Evolutionary conservation across 2,888 invertebrate genomes (phyloP).

Genomic region (Sarcophaga subvicina): DNA sequence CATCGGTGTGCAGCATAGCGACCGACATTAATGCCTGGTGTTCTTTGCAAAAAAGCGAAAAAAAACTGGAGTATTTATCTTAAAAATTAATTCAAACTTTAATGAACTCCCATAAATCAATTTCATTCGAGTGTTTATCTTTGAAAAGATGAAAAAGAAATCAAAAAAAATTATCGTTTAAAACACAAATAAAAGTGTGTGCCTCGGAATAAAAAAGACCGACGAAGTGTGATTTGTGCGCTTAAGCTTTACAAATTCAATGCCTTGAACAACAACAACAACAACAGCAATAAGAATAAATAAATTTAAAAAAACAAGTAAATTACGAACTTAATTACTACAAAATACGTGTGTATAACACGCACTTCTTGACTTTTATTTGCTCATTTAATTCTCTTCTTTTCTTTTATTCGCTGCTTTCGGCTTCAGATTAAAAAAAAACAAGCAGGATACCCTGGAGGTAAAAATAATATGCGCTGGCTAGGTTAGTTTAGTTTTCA

Average conservation of each 20-base stretch:
- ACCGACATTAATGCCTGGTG: neutral
- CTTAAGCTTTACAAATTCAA: conserved; percentile 41
- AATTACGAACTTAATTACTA: conserved; percentile 40
- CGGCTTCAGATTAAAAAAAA: neutral
- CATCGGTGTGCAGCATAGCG: neutral
- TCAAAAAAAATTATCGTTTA: neutral
- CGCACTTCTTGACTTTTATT: conserved; percentile 17
- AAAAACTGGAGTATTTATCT: conserved; percentile 16
- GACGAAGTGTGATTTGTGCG: conserved; percentile 22
- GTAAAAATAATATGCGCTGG: neutral
- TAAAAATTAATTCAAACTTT: conserved; percentile 25
- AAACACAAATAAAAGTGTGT: neutral
- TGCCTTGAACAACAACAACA: neutral
- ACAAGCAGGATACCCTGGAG: neutral
- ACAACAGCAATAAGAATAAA: too few relatives aligned
- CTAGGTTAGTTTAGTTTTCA: neutral
- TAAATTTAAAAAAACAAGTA: neutral
- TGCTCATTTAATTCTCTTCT: neutral
- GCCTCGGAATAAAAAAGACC: neutral
- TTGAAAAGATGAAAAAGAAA: neutral
- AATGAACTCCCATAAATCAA: conserved; percentile 30
- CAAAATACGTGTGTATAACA: conserved; percentile 27
- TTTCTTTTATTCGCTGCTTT: neutral
- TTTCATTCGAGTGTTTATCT: conserved; percentile 32
- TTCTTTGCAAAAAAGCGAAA: neutral